phyloP scores from a whole-genome alignment of 2,888 invertebrate genomes.

The Ellobium chinense region DNA sequence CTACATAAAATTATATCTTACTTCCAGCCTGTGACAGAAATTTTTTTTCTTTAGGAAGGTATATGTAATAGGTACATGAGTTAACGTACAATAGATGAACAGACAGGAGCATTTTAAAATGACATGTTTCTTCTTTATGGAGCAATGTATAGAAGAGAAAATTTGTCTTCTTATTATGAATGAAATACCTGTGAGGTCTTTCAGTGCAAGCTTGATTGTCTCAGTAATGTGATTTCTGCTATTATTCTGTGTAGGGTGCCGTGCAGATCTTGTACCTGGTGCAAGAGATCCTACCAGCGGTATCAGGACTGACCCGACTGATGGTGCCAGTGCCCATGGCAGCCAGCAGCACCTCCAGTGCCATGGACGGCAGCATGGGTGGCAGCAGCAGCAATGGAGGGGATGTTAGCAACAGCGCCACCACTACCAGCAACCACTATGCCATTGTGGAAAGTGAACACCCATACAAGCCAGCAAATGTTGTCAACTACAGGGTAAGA shows the following conservation, averaged over 20 bases:
- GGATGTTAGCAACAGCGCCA: neutral
- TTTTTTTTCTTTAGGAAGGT: too few species aligned
- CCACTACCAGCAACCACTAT: constrained; percentile 91
- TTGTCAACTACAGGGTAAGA: constrained; percentile 87
- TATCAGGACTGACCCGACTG: constrained; percentile 89
- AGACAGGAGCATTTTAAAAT: too few species aligned
- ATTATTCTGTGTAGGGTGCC: constrained; percentile 76
- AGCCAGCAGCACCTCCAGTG: constrained; percentile 64
- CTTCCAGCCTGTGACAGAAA: too few species aligned
- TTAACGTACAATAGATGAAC: too few species aligned
- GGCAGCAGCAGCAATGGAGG: constrained; percentile 24
- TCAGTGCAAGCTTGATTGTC: too few species aligned
- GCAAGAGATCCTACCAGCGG: constrained; percentile 92
- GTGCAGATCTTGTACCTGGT: constrained; percentile 92
- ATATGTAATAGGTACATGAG: too few species aligned
- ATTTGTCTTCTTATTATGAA: too few species aligned
- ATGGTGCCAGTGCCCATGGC: constrained; percentile 78
- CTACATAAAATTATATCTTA: too few species aligned
- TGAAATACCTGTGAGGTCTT: too few species aligned
- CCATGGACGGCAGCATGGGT: constrained; percentile 69
- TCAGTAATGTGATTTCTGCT: too few species aligned
- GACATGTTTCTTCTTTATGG: too few species aligned
- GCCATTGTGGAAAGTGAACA: constrained; percentile 97
- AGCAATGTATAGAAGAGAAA: too few species aligned
- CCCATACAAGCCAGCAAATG: constrained; percentile 89